Evolutionary conservation across 2,888 invertebrate species (phyloP).

Genomic region (Volucella bombylans): DNA sequence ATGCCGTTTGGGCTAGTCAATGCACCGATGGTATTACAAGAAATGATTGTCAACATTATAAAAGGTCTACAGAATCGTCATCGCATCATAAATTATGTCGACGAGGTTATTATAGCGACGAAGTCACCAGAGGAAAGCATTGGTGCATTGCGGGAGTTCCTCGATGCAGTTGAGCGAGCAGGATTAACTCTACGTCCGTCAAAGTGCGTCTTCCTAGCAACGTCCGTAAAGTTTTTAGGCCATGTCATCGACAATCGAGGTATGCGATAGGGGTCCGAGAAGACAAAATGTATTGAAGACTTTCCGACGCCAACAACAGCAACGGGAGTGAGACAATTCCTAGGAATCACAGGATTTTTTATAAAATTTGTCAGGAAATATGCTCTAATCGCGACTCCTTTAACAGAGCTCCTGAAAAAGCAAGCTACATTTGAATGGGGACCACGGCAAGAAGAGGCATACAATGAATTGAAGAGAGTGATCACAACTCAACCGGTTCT

Average conservation of each 20-base stretch:
- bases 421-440: too few relatives aligned
- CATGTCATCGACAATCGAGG: slow-evolving; percentile 45
- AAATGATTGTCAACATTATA: too few relatives aligned
- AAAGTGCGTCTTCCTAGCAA: slow-evolving; percentile 57
- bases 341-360: slow-evolving; percentile 57
- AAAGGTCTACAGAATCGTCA: slow-evolving; percentile 47
- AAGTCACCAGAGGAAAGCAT: too few relatives aligned
- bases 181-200: slow-evolving; percentile 48
- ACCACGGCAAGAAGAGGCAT: too few relatives aligned
- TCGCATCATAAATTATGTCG: slow-evolving; percentile 18
- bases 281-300: slow-evolving; percentile 46
- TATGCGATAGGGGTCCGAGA: slow-evolving; percentile 41
- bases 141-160: slow-evolving; percentile 1
- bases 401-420: too few relatives aligned
- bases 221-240: too few relatives aligned
- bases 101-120: too few relatives aligned
- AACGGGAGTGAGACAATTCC: slow-evolving; percentile 50
- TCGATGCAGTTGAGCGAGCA: slow-evolving; percentile 21
- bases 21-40: too few relatives aligned
- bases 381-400: too few relatives aligned
- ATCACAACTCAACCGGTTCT: too few relatives aligned
- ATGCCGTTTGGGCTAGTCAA: too few relatives aligned
- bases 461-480: too few relatives aligned
- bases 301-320: slow-evolving; percentile 52
- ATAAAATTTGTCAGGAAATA: slow-evolving; percentile 37